Evolutionary conservation across 23 tunicate species (phyloP), one percentile per base, ranked within the genome.

Genomic region (Halocynthia roretzi): DNA sequence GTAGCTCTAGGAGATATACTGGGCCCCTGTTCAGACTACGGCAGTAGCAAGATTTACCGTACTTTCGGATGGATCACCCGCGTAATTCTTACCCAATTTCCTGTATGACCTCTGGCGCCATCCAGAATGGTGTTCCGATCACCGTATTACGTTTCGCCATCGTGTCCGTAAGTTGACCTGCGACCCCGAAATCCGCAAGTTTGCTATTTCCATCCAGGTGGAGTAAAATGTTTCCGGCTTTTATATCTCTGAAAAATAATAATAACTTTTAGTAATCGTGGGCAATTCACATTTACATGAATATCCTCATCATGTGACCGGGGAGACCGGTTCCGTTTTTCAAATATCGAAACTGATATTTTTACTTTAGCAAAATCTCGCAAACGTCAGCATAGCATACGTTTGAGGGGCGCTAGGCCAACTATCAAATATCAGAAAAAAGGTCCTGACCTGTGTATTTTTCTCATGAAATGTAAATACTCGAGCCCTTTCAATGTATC

Each of bases 21-120:
- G 44, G 44, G 44, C 44, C n/a, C n/a, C n/a, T n/a, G n/a, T n/a
- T n/a, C n/a, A n/a, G n/a, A n/a, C n/a, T n/a, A n/a, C n/a, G n/a
- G n/a, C n/a, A n/a, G n/a, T n/a, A n/a, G n/a, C n/a, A n/a, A n/a
- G n/a, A n/a, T n/a, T n/a, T n/a, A n/a, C n/a, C n/a, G n/a, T n/a
- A n/a, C n/a, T n/a, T n/a, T n/a, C n/a, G n/a, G n/a, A n/a, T n/a
- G n/a, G n/a, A n/a, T n/a, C n/a, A n/a, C n/a, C n/a, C n/a, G n/a
- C n/a, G n/a, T n/a, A n/a, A n/a, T n/a, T n/a, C 76, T 62, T 74
- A 92, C 98, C 98, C 96, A 40, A 89, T 89, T 82, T 96, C 96
- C 60, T 89, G 96, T 56, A 96, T 96, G 51, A 96, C 99, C 72
- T 96, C 99, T 12, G 99, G 99, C 11, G 99, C 99, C 99, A 96